These are phyloP conservation scores for Leptobrachium leishanense DNA, from an alignment of 2,113 vertebrate species.

Conservation along the genomic window DNA sequence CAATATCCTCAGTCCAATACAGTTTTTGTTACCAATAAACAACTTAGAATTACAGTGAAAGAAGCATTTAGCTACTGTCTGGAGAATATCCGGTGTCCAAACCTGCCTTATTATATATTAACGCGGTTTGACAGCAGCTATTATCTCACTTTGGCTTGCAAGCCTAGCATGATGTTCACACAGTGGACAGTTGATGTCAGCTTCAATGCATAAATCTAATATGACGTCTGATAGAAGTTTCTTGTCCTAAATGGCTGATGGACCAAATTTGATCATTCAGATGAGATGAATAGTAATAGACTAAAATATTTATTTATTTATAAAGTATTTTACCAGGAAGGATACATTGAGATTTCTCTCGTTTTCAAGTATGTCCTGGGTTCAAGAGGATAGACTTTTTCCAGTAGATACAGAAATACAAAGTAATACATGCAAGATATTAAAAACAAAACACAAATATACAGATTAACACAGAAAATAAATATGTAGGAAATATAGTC, in stretches of 20 bases:
- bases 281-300: background rate
- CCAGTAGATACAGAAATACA: no score
- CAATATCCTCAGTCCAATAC: no score
- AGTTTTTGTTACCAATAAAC: no score
- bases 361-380: no score
- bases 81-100: slow-evolving; percentile 33
- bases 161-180: slow-evolving; percentile 19
- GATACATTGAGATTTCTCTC: no score
- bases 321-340: no score
- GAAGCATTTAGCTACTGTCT: slow-evolving; percentile 8
- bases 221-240: slow-evolving; percentile 18
- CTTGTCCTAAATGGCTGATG: background rate
- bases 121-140: slow-evolving; percentile 38
- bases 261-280: background rate
- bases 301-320: no score
- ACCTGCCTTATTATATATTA: slow-evolving; percentile 10
- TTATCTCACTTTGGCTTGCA: slow-evolving; percentile 26
- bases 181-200: slow-evolving; percentile 3
- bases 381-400: no score
- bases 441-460: no score
- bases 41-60: background rate
- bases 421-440: no score
- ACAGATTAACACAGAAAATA: no score
- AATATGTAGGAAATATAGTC: no score
- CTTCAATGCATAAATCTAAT: background rate